A percentile compares a stretch with the other conserved stretches of the same genome.
Conservation (phyloP, 64 coral and sea anemone species). For the Hydrozoanthus tunicans region DNA sequence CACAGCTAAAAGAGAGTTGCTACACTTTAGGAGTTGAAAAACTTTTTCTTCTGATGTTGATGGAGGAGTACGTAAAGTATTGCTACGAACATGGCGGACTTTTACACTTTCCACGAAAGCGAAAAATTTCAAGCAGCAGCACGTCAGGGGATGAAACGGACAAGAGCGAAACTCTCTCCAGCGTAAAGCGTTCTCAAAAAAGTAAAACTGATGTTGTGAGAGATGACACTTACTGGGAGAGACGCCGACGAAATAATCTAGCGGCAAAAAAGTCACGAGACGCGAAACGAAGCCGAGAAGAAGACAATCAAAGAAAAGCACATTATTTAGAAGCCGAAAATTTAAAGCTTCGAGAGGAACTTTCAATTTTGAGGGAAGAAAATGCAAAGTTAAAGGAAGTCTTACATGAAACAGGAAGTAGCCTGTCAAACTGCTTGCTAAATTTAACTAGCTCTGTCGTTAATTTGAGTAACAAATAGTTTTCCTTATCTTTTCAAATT, state of each 20-base stretch:
- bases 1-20: background rate
- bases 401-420: conserved; percentile 46
- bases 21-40: background rate
- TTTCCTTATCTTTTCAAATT: background rate
- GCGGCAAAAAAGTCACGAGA: conserved; percentile 46
- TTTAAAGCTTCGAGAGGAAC: conserved; percentile 15
- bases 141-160: conserved; percentile 36
- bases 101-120: conserved; percentile 1
- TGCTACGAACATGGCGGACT: conserved; percentile 29
- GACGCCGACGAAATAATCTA: conserved; percentile 43
- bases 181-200: background rate
- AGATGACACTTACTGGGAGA: conserved; percentile 34
- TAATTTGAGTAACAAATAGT: conserved; percentile 12
- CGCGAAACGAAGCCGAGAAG: conserved; percentile 43
- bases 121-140: conserved; percentile 21
- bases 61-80: conserved; percentile 26
- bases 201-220: background rate
- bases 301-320: conserved; percentile 48
- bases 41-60: conserved; percentile 3
- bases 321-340: conserved; percentile 38
- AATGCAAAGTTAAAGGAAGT: conserved; percentile 46
- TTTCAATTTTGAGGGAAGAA: conserved; percentile 28
- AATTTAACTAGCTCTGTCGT: conserved; percentile 48
- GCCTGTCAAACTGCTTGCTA: conserved; percentile 38
- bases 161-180: background rate